A percentile compares a stretch with the other conserved stretches of the same genome.
phyloP scores from a whole-genome alignment of 2,888 invertebrate species.

The Biston stratarius region DNA sequence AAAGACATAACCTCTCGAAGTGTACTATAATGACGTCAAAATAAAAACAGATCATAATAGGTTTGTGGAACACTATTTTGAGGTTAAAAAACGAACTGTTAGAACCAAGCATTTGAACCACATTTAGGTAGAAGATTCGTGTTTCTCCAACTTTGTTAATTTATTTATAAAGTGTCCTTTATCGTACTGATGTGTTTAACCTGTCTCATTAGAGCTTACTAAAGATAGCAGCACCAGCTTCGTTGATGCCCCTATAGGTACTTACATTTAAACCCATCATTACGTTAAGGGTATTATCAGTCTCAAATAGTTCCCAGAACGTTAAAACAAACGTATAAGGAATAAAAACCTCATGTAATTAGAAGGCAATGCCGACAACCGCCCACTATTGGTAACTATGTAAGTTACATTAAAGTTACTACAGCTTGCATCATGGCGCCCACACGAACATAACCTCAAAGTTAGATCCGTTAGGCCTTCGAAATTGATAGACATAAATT shows the following conservation, averaged over 20 bases:
- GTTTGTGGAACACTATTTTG: conserved; percentile 27
- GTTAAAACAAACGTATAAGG: conserved; percentile 39
- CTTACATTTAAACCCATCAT: conserved; percentile 2
- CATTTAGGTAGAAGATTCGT: neutral
- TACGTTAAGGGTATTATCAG: conserved; percentile 15
- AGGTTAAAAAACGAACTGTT: neutral
- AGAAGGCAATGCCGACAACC: conserved; percentile 42
- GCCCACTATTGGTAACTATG: conserved; percentile 34
- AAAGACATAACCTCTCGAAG: conserved; percentile 48
- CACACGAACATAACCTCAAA: conserved; percentile 35
- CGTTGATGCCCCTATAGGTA: neutral
- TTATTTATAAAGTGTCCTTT: neutral
- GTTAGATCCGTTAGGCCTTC: conserved; percentile 33
- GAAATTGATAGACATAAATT: conserved; percentile 9
- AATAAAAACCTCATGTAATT: conserved; percentile 44
- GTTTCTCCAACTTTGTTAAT: neutral
- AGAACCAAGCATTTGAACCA: conserved; percentile 17
- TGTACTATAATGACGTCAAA: conserved; percentile 36
- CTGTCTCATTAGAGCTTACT: too few species aligned
- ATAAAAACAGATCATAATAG: conserved; percentile 36
- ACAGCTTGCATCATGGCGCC: conserved; percentile 44
- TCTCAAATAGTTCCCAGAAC: conserved; percentile 18
- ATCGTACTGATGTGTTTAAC: neutral
- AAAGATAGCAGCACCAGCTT: neutral
- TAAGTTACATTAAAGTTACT: conserved; percentile 21